Evolutionary conservation across 2,113 vertebrate genomes (phyloP).

Genomic region (Cinclus cinclus): DNA sequence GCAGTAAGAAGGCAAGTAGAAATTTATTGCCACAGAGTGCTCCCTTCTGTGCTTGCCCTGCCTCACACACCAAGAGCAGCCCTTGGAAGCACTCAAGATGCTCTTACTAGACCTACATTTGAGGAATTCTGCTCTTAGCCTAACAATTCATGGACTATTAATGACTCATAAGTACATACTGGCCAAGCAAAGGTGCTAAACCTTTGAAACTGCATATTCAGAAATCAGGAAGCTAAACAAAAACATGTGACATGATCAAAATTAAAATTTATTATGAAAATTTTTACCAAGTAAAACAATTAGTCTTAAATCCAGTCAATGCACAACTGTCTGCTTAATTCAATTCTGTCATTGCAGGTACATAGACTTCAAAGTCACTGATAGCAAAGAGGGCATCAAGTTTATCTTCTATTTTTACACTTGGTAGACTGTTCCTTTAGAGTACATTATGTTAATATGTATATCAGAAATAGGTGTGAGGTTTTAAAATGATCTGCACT

Average conservation of each 20-base stretch:
- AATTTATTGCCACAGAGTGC: neutral
- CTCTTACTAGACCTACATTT: neutral
- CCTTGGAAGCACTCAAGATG: neutral
- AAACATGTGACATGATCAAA: neutral
- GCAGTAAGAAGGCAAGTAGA: neutral
- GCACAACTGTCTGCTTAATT: neutral
- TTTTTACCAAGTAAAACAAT: neutral
- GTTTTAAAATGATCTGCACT: neutral
- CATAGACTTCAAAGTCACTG: neutral
- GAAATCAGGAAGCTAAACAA: neutral
- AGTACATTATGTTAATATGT: neutral
- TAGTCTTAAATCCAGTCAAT: neutral
- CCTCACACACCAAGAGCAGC: neutral
- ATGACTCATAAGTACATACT: neutral
- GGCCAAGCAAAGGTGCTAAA: neutral
- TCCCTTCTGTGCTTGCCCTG: neutral
- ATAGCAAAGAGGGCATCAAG: neutral
- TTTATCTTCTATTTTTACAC: neutral
- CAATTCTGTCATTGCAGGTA: neutral
- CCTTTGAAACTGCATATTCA: accelerated
- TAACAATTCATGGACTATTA: neutral
- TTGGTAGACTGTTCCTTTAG: neutral
- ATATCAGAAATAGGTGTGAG: neutral
- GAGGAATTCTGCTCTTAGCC: neutral
- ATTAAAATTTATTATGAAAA: neutral